phyloP scores from a whole-genome alignment of 1,140 invertebrate genomes.

The Drosophila bipectinata region DNA sequence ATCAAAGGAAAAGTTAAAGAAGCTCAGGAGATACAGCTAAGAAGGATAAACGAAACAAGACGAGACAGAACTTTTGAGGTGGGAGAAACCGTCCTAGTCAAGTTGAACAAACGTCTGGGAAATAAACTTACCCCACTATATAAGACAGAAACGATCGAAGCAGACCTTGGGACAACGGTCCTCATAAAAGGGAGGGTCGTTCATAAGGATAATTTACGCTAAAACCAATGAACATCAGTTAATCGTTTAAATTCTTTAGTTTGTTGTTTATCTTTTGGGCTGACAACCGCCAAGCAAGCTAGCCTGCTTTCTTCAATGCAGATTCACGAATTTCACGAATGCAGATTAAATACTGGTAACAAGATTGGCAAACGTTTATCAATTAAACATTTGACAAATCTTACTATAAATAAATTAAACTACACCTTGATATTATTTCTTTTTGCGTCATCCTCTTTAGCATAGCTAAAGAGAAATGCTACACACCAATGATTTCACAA shows the following conservation, averaged over 20 bases:
- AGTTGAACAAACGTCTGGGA: conserved; percentile 7
- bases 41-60: neutral
- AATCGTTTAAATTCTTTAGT: conserved; percentile 3
- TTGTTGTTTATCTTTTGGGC: neutral
- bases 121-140: conserved; percentile 3
- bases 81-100: conserved; percentile 6
- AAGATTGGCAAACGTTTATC: no score
- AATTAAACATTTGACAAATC: no score
- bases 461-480: no score
- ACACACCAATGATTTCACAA: neutral
- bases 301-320: neutral
- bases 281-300: no score
- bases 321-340: neutral
- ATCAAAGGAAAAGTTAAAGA: conserved; percentile 1
- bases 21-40: conserved; percentile 10
- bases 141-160: conserved; percentile 10
- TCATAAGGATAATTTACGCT: conserved; percentile 4
- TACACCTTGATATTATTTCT: no score
- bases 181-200: conserved; percentile 9
- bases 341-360: neutral
- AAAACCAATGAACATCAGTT: neutral
- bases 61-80: conserved; percentile 12
- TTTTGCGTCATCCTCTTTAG: no score
- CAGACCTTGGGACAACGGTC: conserved; percentile 3
- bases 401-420: no score